phyloP scores from a whole-genome alignment of 1,140 invertebrate species.

The Aethina tumida region DNA sequence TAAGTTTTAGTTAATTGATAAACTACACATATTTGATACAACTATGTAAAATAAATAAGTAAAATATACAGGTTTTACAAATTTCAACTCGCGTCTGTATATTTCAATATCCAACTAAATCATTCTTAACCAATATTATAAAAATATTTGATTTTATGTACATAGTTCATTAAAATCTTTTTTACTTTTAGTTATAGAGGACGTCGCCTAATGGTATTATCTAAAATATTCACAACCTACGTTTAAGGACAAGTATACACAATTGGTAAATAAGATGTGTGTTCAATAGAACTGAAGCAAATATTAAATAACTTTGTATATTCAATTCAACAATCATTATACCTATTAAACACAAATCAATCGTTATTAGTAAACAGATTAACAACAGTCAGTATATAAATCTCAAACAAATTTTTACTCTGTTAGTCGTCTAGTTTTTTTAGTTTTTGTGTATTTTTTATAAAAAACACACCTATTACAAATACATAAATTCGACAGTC shows the following conservation, averaged over 20 bases:
- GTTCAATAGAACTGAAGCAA: no score
- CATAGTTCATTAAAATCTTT: neutral
- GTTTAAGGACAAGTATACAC: constrained; percentile 2
- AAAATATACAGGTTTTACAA: neutral
- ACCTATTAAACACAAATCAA: no score
- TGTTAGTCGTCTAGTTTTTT: neutral
- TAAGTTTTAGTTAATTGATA: neutral
- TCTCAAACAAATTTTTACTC: neutral
- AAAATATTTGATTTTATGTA: constrained; percentile 9
- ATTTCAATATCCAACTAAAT: constrained; percentile 2
- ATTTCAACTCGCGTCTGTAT: constrained; percentile 1
- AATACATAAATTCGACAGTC: constrained; percentile 1
- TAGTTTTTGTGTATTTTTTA: neutral
- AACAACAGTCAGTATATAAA: constrained; percentile 5
- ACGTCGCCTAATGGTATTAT: neutral
- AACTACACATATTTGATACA: constrained; percentile 9
- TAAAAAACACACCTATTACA: neutral
- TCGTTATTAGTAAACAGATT: no score
- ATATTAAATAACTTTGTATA: no score
- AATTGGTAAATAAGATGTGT: neutral
- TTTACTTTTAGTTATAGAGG: constrained; percentile 3
- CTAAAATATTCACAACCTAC: neutral
- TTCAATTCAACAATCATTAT: no score
- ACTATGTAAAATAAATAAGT: neutral
- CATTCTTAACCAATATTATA: constrained; percentile 7